Percentiles rank a stretch among this genome's conserved stretches.
Conservation (phyloP, 2,797 vertebrate species). For the Pseudochaenichthys georgianus region DNA sequence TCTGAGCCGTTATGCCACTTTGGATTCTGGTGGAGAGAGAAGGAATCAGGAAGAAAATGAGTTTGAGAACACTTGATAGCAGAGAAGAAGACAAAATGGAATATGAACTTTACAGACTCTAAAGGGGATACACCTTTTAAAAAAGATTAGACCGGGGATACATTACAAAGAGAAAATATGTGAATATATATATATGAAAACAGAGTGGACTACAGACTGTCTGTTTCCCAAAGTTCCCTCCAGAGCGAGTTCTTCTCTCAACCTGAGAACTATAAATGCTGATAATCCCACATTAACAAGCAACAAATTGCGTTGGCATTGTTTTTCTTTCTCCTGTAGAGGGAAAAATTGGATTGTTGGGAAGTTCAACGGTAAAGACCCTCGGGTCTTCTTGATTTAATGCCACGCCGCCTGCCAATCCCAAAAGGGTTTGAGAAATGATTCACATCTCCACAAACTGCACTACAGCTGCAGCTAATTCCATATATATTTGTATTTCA, state of each 20-base stretch:
- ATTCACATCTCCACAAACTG: not conserved
- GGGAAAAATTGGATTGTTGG: not conserved
- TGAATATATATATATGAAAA: too few species aligned
- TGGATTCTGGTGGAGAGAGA: constrained; percentile 1
- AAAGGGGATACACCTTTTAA: not conserved
- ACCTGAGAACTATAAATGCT: not conserved
- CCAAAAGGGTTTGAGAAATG: not conserved
- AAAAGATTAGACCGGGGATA: too few species aligned
- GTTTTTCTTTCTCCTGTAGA: not conserved
- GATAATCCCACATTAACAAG: not conserved
- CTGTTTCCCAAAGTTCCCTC: too few species aligned
- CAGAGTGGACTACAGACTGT: not conserved
- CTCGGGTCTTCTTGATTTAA: not conserved
- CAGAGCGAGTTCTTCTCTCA: too few species aligned
- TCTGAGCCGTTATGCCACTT: constrained; percentile 21
- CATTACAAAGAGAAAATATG: too few species aligned
- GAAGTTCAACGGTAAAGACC: not conserved
- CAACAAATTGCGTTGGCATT: not conserved
- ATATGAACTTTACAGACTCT: constrained; percentile 8
- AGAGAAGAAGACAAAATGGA: not conserved
- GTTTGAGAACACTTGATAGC: not conserved
- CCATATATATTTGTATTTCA: not conserved
- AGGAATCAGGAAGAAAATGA: not conserved
- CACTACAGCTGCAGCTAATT: not conserved
- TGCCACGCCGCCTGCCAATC: not conserved